Conservation (phyloP, 2,113 vertebrate species). For the Periophthalmus modestus region DNA sequence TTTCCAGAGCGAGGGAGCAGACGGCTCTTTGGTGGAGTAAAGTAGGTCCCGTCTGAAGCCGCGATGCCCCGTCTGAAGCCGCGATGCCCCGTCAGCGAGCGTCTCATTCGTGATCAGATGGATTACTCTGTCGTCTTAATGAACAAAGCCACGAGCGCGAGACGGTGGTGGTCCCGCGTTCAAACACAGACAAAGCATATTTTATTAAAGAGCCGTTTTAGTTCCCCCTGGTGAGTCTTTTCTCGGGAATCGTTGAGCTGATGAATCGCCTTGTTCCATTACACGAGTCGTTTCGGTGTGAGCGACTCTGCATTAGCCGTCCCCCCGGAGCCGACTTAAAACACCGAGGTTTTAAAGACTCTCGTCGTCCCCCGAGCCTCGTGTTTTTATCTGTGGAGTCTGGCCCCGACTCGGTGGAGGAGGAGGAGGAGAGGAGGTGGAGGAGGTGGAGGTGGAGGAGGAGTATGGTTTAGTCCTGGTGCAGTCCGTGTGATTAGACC, state of each 20-base stretch:
- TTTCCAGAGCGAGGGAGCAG: conserved; percentile 42
- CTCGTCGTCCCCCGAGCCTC: neutral
- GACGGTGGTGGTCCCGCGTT: conserved; percentile 11
- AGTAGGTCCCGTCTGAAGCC: conserved; percentile 6
- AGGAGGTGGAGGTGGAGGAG: too few species aligned
- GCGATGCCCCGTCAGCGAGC: neutral
- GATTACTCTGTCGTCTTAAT: conserved; percentile 28
- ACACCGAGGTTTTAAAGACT: neutral
- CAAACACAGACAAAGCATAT: conserved; percentile 21
- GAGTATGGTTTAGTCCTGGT: too few species aligned
- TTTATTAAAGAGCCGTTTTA: conserved; percentile 42
- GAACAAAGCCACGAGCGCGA: conserved; percentile 36
- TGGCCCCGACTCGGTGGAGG: too few species aligned
- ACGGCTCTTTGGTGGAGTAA: conserved; percentile 22
- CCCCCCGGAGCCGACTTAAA: conserved; percentile 24
- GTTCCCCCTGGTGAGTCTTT: conserved; percentile 17
- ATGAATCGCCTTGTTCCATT: conserved; percentile 38
- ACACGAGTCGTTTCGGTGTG: conserved; percentile 29
- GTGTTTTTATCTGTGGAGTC: too few species aligned
- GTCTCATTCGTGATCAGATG: conserved; percentile 13
- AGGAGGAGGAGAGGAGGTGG: too few species aligned
- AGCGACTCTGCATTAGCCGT: conserved; percentile 21
- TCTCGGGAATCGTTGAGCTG: conserved; percentile 9
- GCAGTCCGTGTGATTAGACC: too few species aligned
- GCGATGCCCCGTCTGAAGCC: neutral